Percentiles rank a stretch among this genome's conserved stretches.
These are phyloP conservation scores for Matsumyia berberina DNA, from an alignment of 2,888 invertebrate genomes.

Conservation along the genomic window DNA sequence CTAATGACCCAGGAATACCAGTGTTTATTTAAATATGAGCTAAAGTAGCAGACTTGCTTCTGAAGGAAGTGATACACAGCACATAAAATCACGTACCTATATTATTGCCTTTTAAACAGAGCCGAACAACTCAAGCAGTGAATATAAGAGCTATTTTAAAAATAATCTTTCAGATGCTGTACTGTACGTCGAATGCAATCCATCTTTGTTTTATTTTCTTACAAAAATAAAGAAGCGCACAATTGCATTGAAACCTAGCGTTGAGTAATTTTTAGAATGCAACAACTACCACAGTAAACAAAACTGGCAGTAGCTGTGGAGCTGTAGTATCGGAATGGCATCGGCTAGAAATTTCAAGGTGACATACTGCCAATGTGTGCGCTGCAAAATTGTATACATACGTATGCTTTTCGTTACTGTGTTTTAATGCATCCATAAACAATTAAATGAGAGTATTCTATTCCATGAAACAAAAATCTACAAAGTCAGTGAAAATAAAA, in stretches of 20 bases:
- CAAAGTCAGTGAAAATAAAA: conserved; percentile 75
- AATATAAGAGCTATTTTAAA: background rate
- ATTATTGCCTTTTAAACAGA: background rate
- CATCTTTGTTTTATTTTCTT: conserved; percentile 25
- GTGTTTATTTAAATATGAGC: conserved; percentile 23
- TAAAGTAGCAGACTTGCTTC: background rate
- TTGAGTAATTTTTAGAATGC: conserved; percentile 74
- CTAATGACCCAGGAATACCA: conserved; percentile 53
- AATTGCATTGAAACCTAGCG: conserved; percentile 55
- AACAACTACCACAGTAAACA: conserved; percentile 70
- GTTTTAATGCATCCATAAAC: conserved; percentile 73
- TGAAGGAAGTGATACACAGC: conserved; percentile 10
- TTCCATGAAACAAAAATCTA: conserved; percentile 74
- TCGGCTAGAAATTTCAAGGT: conserved; percentile 76
- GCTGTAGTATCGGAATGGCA: conserved; percentile 76
- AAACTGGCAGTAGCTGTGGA: conserved; percentile 50
- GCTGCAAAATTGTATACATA: conserved; percentile 48
- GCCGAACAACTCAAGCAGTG: background rate
- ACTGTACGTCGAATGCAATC: conserved; percentile 7
- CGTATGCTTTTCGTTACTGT: conserved; percentile 46
- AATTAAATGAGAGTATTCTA: conserved; percentile 71
- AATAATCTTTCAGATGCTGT: conserved; percentile 5
- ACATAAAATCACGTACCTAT: conserved; percentile 1
- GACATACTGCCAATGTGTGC: conserved; percentile 66
- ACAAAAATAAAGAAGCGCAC: conserved; percentile 21